Base-by-base conservation (phyloP, 2,113 vertebrate genomes). In the Halcyon senegalensis region DNA sequence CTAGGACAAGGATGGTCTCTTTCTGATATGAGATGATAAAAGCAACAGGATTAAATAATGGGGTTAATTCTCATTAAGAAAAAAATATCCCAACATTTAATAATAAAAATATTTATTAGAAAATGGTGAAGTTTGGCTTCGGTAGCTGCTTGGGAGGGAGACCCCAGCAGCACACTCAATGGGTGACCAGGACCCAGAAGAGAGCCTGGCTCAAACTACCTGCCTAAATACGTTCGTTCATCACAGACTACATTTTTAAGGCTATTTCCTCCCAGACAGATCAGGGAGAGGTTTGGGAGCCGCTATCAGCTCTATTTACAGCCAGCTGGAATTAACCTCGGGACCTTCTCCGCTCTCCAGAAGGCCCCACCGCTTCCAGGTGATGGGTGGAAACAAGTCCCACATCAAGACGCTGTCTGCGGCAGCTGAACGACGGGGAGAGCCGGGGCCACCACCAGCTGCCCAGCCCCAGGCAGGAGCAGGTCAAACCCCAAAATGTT, bases 261-360 rank as follows among this genome's bases (percentile, higher is more conserved):
- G 23, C 24, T 24, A 18, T 46, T 89, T 80, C 48, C 63, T 79
- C 48, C 30, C 31, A 67, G 81, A 20, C 25, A 39, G 70, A 48
- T 1, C 48, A 41, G 39, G 19, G 18, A 1, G 10, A 67, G n/a
- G 23, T 48, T 35, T 39, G 44, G 56, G 56, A 91, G 13, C 35
- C 1, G 0, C 56, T 43, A 8, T 24, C 4, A 1, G 28, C 20
- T 50, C 8, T 27, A 11, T 14, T 80, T 27, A 7, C 43, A 76
- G 46, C 56, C 21, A 51, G 23, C 31, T 62, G 64, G 77, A 70
- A 63, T 91, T 53, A 33, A 53, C 46, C 66, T n/a, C 3, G 0
- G 37, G 81, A 69, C 59, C 48, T 68, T 23, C 37, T 44, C 56
- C 44, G n/a, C 41, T 63, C 39, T 68, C 68, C 80, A 27, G 30